Base-by-base conservation (phyloP, 2,888 invertebrate genomes). In the Tortricodes alternella region DNA sequence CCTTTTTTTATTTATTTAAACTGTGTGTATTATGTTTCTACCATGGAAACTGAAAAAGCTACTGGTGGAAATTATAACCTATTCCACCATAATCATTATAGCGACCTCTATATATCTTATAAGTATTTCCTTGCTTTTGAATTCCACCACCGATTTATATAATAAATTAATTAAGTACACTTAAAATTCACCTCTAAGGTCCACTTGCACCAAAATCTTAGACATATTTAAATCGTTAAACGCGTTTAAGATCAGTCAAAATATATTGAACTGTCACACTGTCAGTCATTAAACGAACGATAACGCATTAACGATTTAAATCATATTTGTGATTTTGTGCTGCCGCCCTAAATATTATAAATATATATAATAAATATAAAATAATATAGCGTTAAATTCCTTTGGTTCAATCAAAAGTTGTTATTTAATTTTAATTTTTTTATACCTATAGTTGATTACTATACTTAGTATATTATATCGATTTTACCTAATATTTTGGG, bases 51-150 rank as follows among this genome's bases (percentile, higher is more conserved):
- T 5, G 2, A 41, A 41, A 15, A 41, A 8, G 15, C 6, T 46
- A 9, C 6, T 21, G 13, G 24, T 38, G 15, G 23, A 53, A 21
- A 53, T 38, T 13, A 32, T 32, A 53, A 32, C 53, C 23, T 8
- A 18, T 29, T 2, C 19, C 23, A 8, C 8, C 32, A 7, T 9
- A 18, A 24, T 34, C n/a, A n/a, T n/a, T n/a, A n/a, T n/a, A n/a
- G n/a, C n/a, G n/a, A n/a, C n/a, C n/a, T n/a, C n/a, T n/a, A n/a
- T 34, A 16, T 27, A 44, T 16, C 46, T 53, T 53, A 53, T 41
- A 53, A n/a, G 24, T 53, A 53, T 48, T 53, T 48, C 46, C 53
- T 53, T 53, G 53, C 53, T 53, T 53, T 37, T n/a, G 34, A n/a
- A 41, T 13, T 24, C 46, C 46, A 29, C 8, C 7, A 32, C 16